Base-by-base conservation (phyloP, 2,888 invertebrate genomes). In the Oscheius onirici region DNA sequence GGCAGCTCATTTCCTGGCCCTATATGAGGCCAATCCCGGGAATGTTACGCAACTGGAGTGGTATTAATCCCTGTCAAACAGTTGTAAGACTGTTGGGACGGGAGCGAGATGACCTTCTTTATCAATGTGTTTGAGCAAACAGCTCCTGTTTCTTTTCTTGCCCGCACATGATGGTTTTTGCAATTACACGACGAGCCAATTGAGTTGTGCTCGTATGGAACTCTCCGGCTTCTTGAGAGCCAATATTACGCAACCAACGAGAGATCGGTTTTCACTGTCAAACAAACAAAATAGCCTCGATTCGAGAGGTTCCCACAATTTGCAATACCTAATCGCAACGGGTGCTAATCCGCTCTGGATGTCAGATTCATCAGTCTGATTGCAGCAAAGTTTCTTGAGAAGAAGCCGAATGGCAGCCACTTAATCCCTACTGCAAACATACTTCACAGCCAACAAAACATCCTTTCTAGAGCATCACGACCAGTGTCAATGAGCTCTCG, bases 221-320 rank as follows among this genome's bases (percentile, higher is more conserved):
- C 49, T 49, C 49, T 22, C 41, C 20, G 41, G 41, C 60, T 17
- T 17, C 49, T 49, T 34, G 24, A 41, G 60, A 49, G 28, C 63
- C 49, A 63, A 63, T 63, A 63, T 63, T 63, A 46, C 63, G 63
- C 63, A 63, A 63, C 49, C 24, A 40, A 58, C 58, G 15, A 58
- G 17, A 58, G 41, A 20, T 58, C 34, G 34, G 34, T n/a, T 58
- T 58, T n/a, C 58, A 58, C 11, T n/a, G n/a, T 28, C 34, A 58
- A n/a, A 40, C n/a, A 58, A 58, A 58, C 49, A 49, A 49, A 17
- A 15, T 49, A 22, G 49, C 17, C 20, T 17, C 17, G 49, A 34
- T 8, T 34, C 34, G 34, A 3, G 34, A 34, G 34, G 8, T 63
- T 63, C 63, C 46, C 63, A 63, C 46, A 63, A 49, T 63, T 63